Base-by-base conservation (phyloP, 2,113 vertebrate genomes). In the Pseudolaguvia tuberculata region DNA sequence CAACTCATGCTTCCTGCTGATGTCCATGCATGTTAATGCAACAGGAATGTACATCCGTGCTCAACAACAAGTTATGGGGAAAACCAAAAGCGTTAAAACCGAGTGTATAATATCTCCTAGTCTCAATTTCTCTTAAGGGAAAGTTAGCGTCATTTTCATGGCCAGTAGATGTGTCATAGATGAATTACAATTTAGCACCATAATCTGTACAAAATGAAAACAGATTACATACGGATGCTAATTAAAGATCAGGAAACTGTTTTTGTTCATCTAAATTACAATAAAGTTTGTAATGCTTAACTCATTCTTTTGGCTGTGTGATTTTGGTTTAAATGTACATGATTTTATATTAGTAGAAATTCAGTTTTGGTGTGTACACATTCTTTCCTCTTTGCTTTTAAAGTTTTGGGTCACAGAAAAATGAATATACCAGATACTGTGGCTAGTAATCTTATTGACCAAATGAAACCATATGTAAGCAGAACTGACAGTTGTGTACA, bases 21-120 rank as follows among this genome's bases (percentile, higher is more conserved):
- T 68, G 75, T 74, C 79, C 57, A 56, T 65, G 73, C 72, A 81
- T 56, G 63, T 59, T 81, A 71, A 78, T 72, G 11, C 76, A 72
- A 25, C 76, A 81, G 76, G 76, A 81, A 78, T 78, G 76, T 78
- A 68, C 31, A 70, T 53, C 70, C 72, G 48, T 51, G 72, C 9
- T 65, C n/a, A 35, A 66, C 58, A 50, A 68, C n/a, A 55, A 27
- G 13, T 10, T 21, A 58, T 47, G 35, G 45, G 63, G n/a, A 67
- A 4, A 50, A 62, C 70, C 63, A 53, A 70, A 73, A 63, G 31
- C 50, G 25, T 51, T 18, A 59, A 31, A 47, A 63, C 12, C 47
- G 50, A 45, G 55, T 4, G 25, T 59, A 52, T 71, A 59, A 31
- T 61, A n/a, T 23, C 45, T 58, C 21, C 62, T 6, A 66, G 2